Percentiles rank a stretch among this genome's conserved stretches.
Conservation (phyloP, 2,888 invertebrate genomes). For the Rhimphoctona megacephalus region DNA sequence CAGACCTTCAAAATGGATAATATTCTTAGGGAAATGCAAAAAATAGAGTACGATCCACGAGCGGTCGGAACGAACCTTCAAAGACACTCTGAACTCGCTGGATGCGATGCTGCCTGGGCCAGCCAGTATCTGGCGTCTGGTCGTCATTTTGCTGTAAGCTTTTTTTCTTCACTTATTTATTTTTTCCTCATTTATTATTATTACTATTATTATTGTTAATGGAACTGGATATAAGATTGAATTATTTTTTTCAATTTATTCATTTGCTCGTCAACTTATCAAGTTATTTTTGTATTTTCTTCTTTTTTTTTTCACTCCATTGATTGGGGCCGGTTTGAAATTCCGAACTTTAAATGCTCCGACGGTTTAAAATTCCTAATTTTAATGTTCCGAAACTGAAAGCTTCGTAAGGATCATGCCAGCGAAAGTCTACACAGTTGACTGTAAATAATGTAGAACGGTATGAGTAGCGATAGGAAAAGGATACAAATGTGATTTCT, state of each 20-base stretch:
- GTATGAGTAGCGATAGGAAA: too few relatives aligned
- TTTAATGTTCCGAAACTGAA: too few relatives aligned
- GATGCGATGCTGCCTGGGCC: constrained; percentile 86
- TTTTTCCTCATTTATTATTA: background rate
- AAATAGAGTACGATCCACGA: constrained; percentile 60
- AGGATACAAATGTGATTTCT: too few relatives aligned
- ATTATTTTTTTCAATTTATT: background rate
- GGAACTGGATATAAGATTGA: background rate
- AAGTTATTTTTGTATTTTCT: background rate
- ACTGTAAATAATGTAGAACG: too few relatives aligned
- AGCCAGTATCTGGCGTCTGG: constrained; percentile 86
- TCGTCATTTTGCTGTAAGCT: constrained; percentile 80
- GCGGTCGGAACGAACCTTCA: constrained; percentile 71
- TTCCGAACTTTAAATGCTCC: too few relatives aligned
- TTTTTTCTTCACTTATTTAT: constrained; percentile 50
- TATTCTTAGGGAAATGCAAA: constrained; percentile 93
- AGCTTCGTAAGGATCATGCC: too few relatives aligned
- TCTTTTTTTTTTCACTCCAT: background rate
- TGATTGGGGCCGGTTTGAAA: too few relatives aligned
- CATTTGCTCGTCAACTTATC: too few relatives aligned
- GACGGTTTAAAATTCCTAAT: too few relatives aligned
- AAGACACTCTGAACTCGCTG: constrained; percentile 83
- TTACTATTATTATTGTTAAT: background rate
- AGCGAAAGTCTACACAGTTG: too few relatives aligned
- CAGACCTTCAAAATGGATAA: constrained; percentile 96